Percentiles rank a stretch among this genome's conserved stretches.
These are phyloP conservation scores for Drosophila navojoa DNA, from an alignment of 1,140 invertebrate genomes.

Conservation along the genomic window DNA sequence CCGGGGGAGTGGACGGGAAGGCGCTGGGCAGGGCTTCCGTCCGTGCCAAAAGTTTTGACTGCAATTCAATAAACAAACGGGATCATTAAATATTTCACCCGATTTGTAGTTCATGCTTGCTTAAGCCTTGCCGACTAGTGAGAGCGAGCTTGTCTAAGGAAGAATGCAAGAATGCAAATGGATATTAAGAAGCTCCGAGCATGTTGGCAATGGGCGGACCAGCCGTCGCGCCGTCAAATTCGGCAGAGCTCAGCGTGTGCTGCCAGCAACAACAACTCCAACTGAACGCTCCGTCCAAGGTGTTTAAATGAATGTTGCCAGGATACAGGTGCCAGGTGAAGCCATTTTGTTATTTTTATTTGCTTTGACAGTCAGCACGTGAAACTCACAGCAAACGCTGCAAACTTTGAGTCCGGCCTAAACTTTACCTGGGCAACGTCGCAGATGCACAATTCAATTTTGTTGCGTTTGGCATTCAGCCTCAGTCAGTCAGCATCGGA, in stretches of 20 bases:
- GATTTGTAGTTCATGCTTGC: constrained; percentile 48
- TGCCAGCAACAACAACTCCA: constrained; percentile 28
- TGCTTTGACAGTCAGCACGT: constrained; percentile 81
- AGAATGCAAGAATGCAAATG: constrained; percentile 51
- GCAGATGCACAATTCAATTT: constrained; percentile 33
- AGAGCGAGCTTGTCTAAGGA: constrained; percentile 54
- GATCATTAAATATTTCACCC: constrained; percentile 79
- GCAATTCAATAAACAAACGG: constrained; percentile 81
- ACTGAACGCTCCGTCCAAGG: constrained; percentile 56
- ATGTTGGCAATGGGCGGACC: neutral
- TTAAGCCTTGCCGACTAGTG: constrained; percentile 6
- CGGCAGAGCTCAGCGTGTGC: constrained; percentile 32
- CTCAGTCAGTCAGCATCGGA: constrained; percentile 5
- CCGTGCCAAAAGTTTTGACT: constrained; percentile 80
- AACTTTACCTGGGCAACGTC: constrained; percentile 8
- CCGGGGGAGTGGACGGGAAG: neutral
- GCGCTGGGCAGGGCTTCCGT: constrained; percentile 64
- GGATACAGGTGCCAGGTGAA: constrained; percentile 79
- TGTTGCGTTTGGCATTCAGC: constrained; percentile 35
- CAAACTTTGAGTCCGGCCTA: constrained; percentile 20
- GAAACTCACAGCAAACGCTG: constrained; percentile 67
- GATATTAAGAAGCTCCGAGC: constrained; percentile 62
- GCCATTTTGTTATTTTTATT: constrained; percentile 83
- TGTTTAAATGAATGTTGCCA: constrained; percentile 83
- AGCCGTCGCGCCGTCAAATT: constrained; percentile 39